Evolutionary conservation across 2,113 vertebrate species (phyloP), one percentile per base, ranked within the genome.

Genomic region (Phalacrocorax brasilianus): DNA sequence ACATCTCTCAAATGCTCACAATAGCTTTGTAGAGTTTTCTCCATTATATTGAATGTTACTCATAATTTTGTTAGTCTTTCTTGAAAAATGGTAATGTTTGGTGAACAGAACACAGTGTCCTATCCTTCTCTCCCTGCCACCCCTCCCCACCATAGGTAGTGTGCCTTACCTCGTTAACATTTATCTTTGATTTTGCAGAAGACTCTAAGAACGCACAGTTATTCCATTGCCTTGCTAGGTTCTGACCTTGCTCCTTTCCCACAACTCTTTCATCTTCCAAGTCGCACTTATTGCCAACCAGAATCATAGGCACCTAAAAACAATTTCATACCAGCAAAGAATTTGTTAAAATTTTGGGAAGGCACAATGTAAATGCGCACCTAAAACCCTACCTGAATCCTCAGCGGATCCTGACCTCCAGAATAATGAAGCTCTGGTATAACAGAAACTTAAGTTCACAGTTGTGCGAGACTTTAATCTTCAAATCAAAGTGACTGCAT

Each of bases 161-260:
- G 5, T 30, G 56, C 21, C 97, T 97, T 98, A 99, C 99, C 99
- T 99, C 99, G 4, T 99, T 99, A 98, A 99, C 99, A 94, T 99
- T 99, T 98, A 99, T 99, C 98, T 99, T 99, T 98, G 99, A 99
- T 97, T 99, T 99, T 97, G 99, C 99, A 86, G 99, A 99, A 81
- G 99, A 99, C 97, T 99, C 99, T 98, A 99, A 98, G 97, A 99
- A 99, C 66, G 99, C 99, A 97, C 99, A 99, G 97, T 99, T 99
- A 98, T 99, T 99, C 99, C 99, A 99, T 83, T 99, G 99, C 92
- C 99, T 98, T 90, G 99, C 99, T 96, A 99, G 98, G 93, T 99
- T 99, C 78, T 99, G 98, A 83, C 99, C 99, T 96, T 99, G 99
- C 80, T 99, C 99, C 95, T 99, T 99, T 97, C 99, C 99, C 98